Evolutionary conservation across 2,888 invertebrate species (phyloP).

Genomic region (Orthonychiurus folsomi): DNA sequence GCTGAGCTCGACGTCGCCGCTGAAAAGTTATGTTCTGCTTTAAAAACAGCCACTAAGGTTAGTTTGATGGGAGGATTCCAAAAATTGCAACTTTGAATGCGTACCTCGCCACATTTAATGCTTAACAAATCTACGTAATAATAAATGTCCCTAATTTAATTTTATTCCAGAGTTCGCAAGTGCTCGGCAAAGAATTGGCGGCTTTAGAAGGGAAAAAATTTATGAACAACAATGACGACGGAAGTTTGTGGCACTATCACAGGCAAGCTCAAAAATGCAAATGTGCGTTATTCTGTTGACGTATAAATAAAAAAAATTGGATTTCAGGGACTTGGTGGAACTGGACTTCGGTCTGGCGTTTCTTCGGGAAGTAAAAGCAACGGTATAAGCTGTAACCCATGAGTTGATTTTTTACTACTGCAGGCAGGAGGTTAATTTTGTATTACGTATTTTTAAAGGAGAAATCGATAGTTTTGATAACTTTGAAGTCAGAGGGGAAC

Average conservation of each 20-base stretch:
- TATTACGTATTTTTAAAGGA: not conserved
- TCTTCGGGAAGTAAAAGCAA: conserved; percentile 54
- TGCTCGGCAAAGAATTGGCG: conserved; percentile 60
- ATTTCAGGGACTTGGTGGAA: conserved; percentile 63
- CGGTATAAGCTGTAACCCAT: conserved; percentile 41
- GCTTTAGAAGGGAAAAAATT: conserved; percentile 58
- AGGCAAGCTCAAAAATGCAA: no score
- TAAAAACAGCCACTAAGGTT: conserved; percentile 30
- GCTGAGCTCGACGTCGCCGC: conserved; percentile 28
- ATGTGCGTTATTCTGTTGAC: no score
- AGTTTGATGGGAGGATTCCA: no score
- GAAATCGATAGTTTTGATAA: conserved; percentile 19
- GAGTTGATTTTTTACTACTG: not conserved
- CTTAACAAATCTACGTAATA: not conserved
- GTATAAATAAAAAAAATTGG: no score
- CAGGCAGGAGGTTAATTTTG: conserved; percentile 3
- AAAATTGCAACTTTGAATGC: no score
- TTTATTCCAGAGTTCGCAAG: conserved; percentile 50
- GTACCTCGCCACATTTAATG: not conserved
- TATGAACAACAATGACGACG: conserved; percentile 36
- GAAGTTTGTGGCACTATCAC: conserved; percentile 25
- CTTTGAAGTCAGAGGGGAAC: conserved; percentile 31
- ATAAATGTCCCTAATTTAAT: conserved; percentile 2
- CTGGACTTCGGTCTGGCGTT: conserved; percentile 64
- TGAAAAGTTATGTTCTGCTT: conserved; percentile 29